Base-by-base conservation (phyloP, 2,797 vertebrate species). In the Oryzias sinensis region DNA sequence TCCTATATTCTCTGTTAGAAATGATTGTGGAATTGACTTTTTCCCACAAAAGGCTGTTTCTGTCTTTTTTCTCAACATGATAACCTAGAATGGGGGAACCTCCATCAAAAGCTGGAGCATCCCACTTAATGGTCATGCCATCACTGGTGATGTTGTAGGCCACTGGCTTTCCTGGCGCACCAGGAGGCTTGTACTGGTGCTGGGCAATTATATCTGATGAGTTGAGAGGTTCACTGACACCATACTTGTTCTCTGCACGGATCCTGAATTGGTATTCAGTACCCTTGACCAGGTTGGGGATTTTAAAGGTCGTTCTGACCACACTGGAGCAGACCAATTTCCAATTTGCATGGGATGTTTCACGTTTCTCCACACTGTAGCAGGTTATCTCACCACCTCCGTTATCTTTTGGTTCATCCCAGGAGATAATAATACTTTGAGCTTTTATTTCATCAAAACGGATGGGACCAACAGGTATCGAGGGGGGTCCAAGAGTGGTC, bases 51-150 rank as follows among this genome's bases (percentile, higher is more conserved):
- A 99, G 94, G 82, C 97, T 99, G 79, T 99, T 99, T 82, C 97
- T 94, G 90, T 99, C 97, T 87, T 99, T 99, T 90, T 96, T 99
- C 87, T 98, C 97, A 77, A 99, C 93, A 16, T 98, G 94, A 80
- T 94, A 99, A 63, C 97, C 97, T 73, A 92, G 90, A 81, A 99
- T 87, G 64, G 96, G 95, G 54, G 97, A 96, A 67, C 97, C 97
- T 13, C 97, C 97, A 42, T 99, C 95, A 66, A 97, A 99, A 46
- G 79, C 85, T 0, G 97, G 95, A 57, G 94, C 94, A 77, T 98
- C 97, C 97, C 97, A 99, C 68, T 89, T 93, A 71, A 98, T 93
- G 62, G 93, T 95, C 94, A 98, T 97, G 66, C 96, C 96, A 76
- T 99, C 97, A 79, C 93, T 94, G 2, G 94, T 98, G 63, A 99